Evolutionary conservation across 2,113 vertebrate genomes (phyloP).

Genomic region (Meleagris gallopavo): DNA sequence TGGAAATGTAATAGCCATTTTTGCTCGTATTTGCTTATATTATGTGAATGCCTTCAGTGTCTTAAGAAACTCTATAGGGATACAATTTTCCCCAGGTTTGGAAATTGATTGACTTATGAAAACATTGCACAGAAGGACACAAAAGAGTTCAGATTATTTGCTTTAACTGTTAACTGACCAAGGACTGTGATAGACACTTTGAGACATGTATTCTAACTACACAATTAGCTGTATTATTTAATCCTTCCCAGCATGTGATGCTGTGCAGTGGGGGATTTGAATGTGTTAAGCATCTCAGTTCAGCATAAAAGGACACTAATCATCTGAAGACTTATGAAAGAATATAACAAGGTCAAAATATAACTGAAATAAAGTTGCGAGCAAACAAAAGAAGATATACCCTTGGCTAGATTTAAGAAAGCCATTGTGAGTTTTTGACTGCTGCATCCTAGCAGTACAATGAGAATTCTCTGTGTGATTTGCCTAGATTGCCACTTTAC

Average conservation of each 20-base stretch:
- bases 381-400: conserved; percentile 68
- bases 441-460: conserved; percentile 18
- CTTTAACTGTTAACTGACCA: conserved; percentile 70
- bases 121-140: conserved; percentile 44
- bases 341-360: conserved; percentile 75
- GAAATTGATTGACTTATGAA: conserved; percentile 74
- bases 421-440: conserved; percentile 56
- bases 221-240: conserved; percentile 72
- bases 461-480: conserved; percentile 64
- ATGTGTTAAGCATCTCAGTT: conserved; percentile 73
- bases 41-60: conserved; percentile 32
- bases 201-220: conserved; percentile 31
- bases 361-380: conserved; percentile 77
- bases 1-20: conserved; percentile 48
- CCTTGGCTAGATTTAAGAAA: conserved; percentile 64
- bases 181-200: conserved; percentile 62
- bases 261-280: conserved; percentile 70
- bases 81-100: conserved; percentile 69
- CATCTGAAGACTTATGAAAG: conserved; percentile 75
- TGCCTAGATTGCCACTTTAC: conserved; percentile 29
- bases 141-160: conserved; percentile 45
- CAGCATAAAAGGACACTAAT: conserved; percentile 70
- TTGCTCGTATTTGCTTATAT: conserved; percentile 58
- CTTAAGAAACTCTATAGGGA: conserved; percentile 46
- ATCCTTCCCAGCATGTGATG: conserved; percentile 60